These are phyloP conservation scores for Euplexia lucipara DNA, from an alignment of 2,888 invertebrate species.

Conservation along the genomic window DNA sequence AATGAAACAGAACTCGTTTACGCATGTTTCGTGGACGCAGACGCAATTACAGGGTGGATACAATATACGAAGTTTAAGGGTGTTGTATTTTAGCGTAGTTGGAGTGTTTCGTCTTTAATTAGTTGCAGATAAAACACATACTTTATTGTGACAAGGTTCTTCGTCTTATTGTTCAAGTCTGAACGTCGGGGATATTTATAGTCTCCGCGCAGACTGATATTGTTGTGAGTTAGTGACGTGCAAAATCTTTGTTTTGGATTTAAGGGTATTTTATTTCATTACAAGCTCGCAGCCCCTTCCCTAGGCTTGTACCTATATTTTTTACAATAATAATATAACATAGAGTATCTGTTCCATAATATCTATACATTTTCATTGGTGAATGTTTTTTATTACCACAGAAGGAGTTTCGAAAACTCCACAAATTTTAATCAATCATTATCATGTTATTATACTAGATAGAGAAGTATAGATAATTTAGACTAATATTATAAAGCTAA, in stretches of 20 bases:
- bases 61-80: conserved; percentile 56
- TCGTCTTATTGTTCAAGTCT: conserved; percentile 51
- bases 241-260: conserved; percentile 10
- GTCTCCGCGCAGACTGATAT: conserved; percentile 14
- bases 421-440: too few species aligned
- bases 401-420: too few species aligned
- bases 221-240: conserved; percentile 23
- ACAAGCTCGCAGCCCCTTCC: too few species aligned
- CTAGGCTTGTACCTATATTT: too few species aligned
- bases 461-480: too few species aligned
- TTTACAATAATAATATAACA: too few species aligned
- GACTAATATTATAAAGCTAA: too few species aligned
- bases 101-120: conserved; percentile 55
- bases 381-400: too few species aligned
- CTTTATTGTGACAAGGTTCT: conserved; percentile 53
- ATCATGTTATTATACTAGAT: too few species aligned
- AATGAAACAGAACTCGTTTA: conserved; percentile 79
- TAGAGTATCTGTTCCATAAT: too few species aligned
- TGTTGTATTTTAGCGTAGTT: conserved; percentile 56
- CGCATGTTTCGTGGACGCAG: conserved; percentile 56
- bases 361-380: too few species aligned
- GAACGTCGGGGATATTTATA: conserved; percentile 41
- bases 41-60: conserved; percentile 55
- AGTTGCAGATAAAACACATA: conserved; percentile 60
- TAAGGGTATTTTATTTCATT: too few species aligned